Conservation (phyloP, 2,113 vertebrate genomes). For the Toxotes jaculatrix region DNA sequence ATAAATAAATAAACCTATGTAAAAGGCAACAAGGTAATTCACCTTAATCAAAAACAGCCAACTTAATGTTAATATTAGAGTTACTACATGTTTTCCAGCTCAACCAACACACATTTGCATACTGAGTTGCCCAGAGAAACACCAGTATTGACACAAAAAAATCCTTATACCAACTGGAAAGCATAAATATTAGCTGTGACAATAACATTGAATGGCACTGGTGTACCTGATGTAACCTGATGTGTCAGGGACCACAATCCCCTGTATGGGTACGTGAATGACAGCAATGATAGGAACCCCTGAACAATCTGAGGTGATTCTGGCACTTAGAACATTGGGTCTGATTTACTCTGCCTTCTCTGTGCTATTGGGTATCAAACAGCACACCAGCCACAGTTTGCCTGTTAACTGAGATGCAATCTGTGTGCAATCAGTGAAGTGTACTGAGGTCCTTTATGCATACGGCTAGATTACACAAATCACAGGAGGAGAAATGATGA, state of each 20-base stretch:
- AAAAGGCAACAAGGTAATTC: background rate
- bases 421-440: constrained; percentile 10
- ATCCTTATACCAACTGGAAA: background rate
- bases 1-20: too few species aligned
- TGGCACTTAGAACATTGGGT: background rate
- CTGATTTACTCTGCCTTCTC: background rate
- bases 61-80: background rate
- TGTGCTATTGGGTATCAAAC: background rate
- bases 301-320: background rate
- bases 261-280: background rate
- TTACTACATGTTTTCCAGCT: background rate
- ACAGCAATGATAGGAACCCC: background rate
- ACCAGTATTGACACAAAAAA: too few species aligned
- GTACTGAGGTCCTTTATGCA: constrained; percentile 4
- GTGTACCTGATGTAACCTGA: background rate
- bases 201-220: background rate
- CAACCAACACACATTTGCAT: background rate
- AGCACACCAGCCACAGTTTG: background rate
- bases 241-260: background rate
- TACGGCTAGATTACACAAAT: background rate
- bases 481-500: constrained; percentile 4
- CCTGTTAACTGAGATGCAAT: constrained; percentile 4
- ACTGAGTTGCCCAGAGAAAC: background rate
- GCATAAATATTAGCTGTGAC: background rate
- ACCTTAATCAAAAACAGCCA: background rate